A percentile compares a stretch with the other conserved stretches of the same genome.
Evolutionary conservation across 2,888 invertebrate genomes (phyloP).

Genomic region (Synergus umbraculus): DNA sequence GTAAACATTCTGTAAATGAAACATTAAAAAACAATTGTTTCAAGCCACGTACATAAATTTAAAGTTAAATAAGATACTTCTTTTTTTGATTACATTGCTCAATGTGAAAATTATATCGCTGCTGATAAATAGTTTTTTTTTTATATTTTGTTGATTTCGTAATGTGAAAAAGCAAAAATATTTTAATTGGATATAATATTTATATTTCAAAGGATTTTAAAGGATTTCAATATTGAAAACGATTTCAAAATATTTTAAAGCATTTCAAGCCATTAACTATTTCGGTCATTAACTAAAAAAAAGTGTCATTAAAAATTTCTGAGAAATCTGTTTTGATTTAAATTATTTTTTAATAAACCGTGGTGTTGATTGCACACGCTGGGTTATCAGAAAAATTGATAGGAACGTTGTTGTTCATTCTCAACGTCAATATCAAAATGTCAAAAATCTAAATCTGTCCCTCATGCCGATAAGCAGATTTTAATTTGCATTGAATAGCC

Average conservation of each 20-base stretch:
- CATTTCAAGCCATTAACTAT: too few relatives aligned
- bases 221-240: too few relatives aligned
- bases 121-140: not conserved
- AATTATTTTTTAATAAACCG: conserved; percentile 7
- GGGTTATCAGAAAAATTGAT: not conserved
- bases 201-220: too few relatives aligned
- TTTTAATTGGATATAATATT: not conserved
- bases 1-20: not conserved
- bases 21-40: not conserved
- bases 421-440: not conserved
- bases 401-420: not conserved
- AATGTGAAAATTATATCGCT: not conserved
- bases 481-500: not conserved
- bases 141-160: not conserved
- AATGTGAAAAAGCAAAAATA: not conserved
- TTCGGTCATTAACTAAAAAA: too few relatives aligned
- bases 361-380: not conserved
- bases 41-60: not conserved
- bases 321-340: not conserved
- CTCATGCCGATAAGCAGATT: not conserved
- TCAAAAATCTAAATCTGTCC: conserved; percentile 5
- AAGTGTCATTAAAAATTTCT: not conserved
- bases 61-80: not conserved
- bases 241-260: too few relatives aligned
- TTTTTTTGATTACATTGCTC: not conserved